Base-by-base conservation (phyloP, 2,797 vertebrate genomes). In the Clarias pachynema region DNA sequence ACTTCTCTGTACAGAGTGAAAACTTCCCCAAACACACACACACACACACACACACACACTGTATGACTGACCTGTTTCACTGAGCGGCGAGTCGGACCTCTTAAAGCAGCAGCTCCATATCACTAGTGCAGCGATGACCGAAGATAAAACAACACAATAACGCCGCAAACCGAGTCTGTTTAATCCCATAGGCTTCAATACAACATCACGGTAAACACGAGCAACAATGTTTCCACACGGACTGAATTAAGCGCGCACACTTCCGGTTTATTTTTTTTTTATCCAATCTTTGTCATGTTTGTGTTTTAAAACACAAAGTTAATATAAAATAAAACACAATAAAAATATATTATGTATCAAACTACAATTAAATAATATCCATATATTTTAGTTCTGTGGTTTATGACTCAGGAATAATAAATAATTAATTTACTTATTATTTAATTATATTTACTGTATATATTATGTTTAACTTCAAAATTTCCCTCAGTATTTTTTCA, bases 31-130 rank as follows among this genome's bases (percentile, higher is more conserved):
- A 10, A 49, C 9, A 49, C 44, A 49, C 44, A 44, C 40, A 44
- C 40, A 44, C 44, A 49, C 44, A 10, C 44, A 49, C 44, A 49
- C n/a, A n/a, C n/a, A n/a, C 49, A 49, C 44, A 49, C 10, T 14
- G 49, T 53, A 3, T 14, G 7, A 82, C 79, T 2, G 22, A 87
- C 83, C 84, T 86, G 79, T 74, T 6, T 20, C 72, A 26, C 62
- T 75, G 24, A 68, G 63, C 57, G 40, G 34, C 1, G 63, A 56
- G 40, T 89, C 77, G 29, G 70, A 62, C 31, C 77, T 77, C 5
- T 86, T 26, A 59, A 74, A 87, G n/a, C 57, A 86, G 16, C 34
- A 14, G 22, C 57, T 66, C 84, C 84, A 89, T 34, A 53, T 62
- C 14, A 87, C 16, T 49, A 18, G 26, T 34, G 74, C 66, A 26